phyloP scores from a whole-genome alignment of 1,140 invertebrate genomes.

The Drosophila navojoa region DNA sequence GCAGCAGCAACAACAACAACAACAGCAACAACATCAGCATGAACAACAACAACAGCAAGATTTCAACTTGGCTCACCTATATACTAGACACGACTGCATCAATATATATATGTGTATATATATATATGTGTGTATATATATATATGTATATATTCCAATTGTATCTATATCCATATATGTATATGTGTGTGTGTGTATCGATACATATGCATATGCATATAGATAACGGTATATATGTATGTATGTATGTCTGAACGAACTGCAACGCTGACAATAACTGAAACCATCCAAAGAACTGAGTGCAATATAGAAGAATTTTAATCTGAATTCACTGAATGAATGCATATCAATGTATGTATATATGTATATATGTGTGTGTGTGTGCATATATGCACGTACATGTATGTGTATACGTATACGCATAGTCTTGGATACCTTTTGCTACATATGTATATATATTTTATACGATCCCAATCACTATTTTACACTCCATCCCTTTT shows the following conservation, averaged over 20 bases:
- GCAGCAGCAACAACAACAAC: constrained; percentile 2
- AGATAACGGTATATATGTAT: not conserved
- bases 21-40: not conserved
- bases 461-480: too few species aligned
- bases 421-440: too few species aligned
- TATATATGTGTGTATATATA: too few species aligned
- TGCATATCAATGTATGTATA: not conserved
- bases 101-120: too few species aligned
- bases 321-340: not conserved
- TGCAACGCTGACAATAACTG: not conserved
- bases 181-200: not conserved
- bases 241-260: not conserved
- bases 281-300: constrained; percentile 23
- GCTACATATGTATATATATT: too few species aligned
- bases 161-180: not conserved
- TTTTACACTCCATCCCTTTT: too few species aligned
- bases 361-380: not conserved
- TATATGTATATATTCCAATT: not conserved
- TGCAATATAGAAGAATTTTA: constrained; percentile 12
- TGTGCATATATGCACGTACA: not conserved
- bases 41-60: too few species aligned
- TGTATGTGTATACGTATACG: too few species aligned
- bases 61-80: too few species aligned
- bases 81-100: too few species aligned
- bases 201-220: not conserved